phyloP scores from a whole-genome alignment of 1,140 invertebrate genomes.

The Chlorops oryzae region DNA sequence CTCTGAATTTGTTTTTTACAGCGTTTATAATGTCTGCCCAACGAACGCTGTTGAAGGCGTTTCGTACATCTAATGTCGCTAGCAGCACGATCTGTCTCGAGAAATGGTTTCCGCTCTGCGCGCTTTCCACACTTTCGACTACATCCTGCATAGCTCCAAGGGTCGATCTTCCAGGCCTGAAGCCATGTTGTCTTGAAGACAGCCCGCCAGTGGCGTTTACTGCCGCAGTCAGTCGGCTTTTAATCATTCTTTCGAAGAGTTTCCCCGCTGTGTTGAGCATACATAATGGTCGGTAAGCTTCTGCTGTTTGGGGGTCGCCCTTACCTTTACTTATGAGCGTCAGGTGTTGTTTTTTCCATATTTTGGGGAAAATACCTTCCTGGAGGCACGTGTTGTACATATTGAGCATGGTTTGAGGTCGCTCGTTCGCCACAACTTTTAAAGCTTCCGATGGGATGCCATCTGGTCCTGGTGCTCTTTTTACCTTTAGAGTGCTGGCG shows the following conservation, averaged over 20 bases:
- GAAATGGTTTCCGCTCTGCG: too few relatives aligned
- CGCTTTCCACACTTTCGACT: too few relatives aligned
- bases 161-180: slow-evolving; percentile 19
- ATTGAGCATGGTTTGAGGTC: too few relatives aligned
- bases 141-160: too few relatives aligned
- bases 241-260: slow-evolving; percentile 25
- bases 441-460: slow-evolving; percentile 20
- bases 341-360: too few relatives aligned
- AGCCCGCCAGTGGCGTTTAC: slow-evolving; percentile 10
- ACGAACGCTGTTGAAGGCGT: too few relatives aligned
- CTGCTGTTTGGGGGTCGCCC: neutral
- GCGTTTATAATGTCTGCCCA: too few relatives aligned
- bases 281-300: slow-evolving; percentile 21
- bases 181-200: too few relatives aligned
- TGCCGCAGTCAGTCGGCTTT: slow-evolving; percentile 1
- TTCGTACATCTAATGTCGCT: slow-evolving; percentile 26
- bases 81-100: too few relatives aligned
- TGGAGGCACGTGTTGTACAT: neutral
- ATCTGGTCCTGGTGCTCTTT: slow-evolving; percentile 26
- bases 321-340: too few relatives aligned
- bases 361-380: neutral
- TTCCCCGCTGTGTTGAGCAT: too few relatives aligned
- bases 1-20: slow-evolving; percentile 28
- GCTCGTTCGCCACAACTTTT: slow-evolving; percentile 14
- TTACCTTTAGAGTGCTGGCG: slow-evolving; percentile 11